phyloP scores from a whole-genome alignment of 2,888 invertebrate genomes.

The Lomographa bimaculata region DNA sequence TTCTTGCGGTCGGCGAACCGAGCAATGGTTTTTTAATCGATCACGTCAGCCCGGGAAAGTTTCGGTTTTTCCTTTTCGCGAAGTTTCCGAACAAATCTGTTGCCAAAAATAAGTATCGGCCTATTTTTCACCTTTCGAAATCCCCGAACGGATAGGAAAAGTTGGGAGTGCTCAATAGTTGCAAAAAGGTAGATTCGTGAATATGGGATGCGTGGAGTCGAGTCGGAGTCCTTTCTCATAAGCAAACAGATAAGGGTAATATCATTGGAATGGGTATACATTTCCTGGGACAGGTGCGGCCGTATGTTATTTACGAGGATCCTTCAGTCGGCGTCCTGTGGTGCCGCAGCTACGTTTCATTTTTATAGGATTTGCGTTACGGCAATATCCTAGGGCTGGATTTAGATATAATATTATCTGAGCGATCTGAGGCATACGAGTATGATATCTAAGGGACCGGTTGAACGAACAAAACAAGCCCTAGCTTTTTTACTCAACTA shows the following conservation, averaged over 20 bases:
- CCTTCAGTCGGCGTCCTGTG: constrained; percentile 26
- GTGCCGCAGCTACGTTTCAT: constrained; percentile 27
- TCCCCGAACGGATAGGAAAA: constrained; percentile 12
- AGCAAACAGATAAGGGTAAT: constrained; percentile 38
- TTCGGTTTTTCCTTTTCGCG: constrained; percentile 24
- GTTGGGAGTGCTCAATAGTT: constrained; percentile 20
- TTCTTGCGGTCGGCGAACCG: constrained; percentile 37
- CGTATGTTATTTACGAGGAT: constrained; percentile 38
- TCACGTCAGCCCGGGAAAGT: constrained; percentile 30
- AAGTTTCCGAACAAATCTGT: constrained; percentile 21
- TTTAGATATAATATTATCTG: constrained; percentile 17
- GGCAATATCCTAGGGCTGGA: constrained; percentile 29
- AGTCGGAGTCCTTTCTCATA: constrained; percentile 33
- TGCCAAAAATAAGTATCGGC: constrained; percentile 15
- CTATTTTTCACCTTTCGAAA: constrained; percentile 14
- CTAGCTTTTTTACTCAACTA: too few relatives aligned
- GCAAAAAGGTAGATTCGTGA: constrained; percentile 20
- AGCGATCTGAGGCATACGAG: constrained; percentile 7
- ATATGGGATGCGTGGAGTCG: constrained; percentile 21
- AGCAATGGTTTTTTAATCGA: constrained; percentile 38
- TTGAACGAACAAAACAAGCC: too few relatives aligned
- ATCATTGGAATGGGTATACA: constrained; percentile 33
- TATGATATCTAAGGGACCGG: constrained; percentile 10
- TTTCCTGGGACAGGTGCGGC: constrained; percentile 38
- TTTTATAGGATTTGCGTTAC: constrained; percentile 34